These are phyloP conservation scores for Xenentodon cancila DNA, from an alignment of 2,797 vertebrate species.

Conservation along the genomic window DNA sequence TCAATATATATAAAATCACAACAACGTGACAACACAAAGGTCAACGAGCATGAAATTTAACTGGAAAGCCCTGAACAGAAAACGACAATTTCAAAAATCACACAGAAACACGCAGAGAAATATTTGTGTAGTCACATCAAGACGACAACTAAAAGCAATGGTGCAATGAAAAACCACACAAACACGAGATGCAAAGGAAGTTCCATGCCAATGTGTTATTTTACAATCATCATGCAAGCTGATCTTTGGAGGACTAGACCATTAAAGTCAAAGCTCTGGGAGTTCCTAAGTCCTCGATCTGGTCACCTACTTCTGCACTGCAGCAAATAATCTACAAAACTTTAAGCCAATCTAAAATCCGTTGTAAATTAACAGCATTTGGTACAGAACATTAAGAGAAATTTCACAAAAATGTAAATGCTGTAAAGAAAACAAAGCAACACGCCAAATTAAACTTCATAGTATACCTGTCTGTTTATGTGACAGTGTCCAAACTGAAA, in stretches of 20 bases:
- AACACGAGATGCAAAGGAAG: conserved; percentile 44
- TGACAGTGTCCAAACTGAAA: conserved; percentile 86
- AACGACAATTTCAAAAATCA: not conserved
- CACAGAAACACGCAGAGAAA: conserved; percentile 3
- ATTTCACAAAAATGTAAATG: conserved; percentile 56
- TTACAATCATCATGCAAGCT: conserved; percentile 60
- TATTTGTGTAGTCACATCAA: conserved; percentile 22
- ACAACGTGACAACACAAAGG: conserved; percentile 25
- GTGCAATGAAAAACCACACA: conserved; percentile 2
- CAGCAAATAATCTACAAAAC: conserved; percentile 9
- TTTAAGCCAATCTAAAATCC: conserved; percentile 6
- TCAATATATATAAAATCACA: conserved; percentile 5
- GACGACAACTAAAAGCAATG: conserved; percentile 39
- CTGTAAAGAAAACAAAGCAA: conserved; percentile 57
- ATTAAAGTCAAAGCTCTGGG: conserved; percentile 33
- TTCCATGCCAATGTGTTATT: conserved; percentile 78
- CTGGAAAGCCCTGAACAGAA: conserved; percentile 13
- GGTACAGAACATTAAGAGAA: conserved; percentile 80
- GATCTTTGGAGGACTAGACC: conserved; percentile 22
- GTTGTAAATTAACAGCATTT: conserved; percentile 84
- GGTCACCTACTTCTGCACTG: conserved; percentile 10
- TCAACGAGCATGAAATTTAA: conserved; percentile 20
- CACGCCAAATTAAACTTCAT: conserved; percentile 63
- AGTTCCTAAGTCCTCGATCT: conserved; percentile 18
- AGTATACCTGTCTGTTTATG: conserved; percentile 84